A percentile compares a stretch with the other conserved stretches of the same genome.
Evolutionary conservation across 2,113 vertebrate genomes (phyloP).

Genomic region (Eptesicus fuscus): DNA sequence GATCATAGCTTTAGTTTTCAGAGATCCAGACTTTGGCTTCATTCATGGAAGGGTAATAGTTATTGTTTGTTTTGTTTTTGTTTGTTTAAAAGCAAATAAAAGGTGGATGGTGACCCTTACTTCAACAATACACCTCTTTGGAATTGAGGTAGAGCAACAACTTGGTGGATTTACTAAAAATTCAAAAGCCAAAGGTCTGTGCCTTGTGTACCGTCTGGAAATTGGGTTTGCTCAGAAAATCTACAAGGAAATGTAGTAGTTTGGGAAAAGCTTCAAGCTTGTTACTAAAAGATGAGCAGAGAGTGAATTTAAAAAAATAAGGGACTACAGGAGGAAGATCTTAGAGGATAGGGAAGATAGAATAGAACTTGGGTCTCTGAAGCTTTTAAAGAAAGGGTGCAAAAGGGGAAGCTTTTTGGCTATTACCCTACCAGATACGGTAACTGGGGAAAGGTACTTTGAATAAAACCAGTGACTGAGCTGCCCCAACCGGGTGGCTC

Average conservation of each 20-base stretch:
- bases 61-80: neutral
- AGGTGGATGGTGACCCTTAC: neutral
- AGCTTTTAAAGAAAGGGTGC: neutral
- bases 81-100: neutral
- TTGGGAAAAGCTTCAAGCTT: neutral
- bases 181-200: neutral
- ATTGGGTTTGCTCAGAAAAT: neutral
- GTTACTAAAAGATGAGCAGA: neutral
- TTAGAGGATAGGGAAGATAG: neutral
- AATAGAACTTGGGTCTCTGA: neutral
- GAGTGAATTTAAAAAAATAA: neutral
- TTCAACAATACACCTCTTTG: neutral
- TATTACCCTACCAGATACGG: neutral
- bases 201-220: neutral
- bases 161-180: neutral
- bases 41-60: neutral
- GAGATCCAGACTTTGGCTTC: neutral
- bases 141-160: neutral
- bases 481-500: too few species aligned
- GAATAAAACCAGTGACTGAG: neutral
- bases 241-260: neutral
- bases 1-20: neutral
- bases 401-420: neutral
- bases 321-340: neutral
- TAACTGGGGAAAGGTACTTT: neutral